Percentiles rank a stretch among this genome's conserved stretches.
Evolutionary conservation across 2,113 vertebrate species (phyloP).

Genomic region (Nyctibius bracteatus): DNA sequence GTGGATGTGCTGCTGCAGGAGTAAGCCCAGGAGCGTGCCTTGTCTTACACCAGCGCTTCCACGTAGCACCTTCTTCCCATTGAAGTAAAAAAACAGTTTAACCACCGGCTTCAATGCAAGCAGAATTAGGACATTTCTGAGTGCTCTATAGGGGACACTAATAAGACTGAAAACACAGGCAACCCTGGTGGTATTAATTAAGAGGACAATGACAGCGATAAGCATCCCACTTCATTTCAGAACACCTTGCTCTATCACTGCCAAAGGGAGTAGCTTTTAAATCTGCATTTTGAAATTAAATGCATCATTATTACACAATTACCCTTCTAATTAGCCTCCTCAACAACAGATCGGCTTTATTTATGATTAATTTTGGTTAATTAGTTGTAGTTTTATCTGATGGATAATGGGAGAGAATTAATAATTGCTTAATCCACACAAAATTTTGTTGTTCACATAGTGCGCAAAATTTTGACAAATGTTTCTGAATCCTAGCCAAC

Average conservation of each 20-base stretch:
- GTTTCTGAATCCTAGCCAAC: constrained; percentile 44
- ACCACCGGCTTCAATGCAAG: not conserved
- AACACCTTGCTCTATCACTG: constrained; percentile 1
- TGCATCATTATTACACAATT: constrained; percentile 39
- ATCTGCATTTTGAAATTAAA: constrained; percentile 27
- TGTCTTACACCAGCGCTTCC: not conserved
- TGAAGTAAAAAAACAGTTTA: not conserved
- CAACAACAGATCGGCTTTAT: constrained; percentile 63
- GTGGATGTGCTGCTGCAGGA: not conserved
- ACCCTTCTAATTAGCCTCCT: constrained; percentile 42
- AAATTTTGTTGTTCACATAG: constrained; percentile 52
- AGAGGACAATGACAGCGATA: not conserved
- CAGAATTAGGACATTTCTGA: not conserved
- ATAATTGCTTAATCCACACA: constrained; percentile 56
- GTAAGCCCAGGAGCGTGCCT: not conserved
- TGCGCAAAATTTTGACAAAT: constrained; percentile 36
- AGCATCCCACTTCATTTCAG: not conserved
- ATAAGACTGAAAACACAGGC: not conserved
- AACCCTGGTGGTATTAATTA: not conserved
- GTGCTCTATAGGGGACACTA: not conserved
- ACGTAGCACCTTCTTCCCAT: not conserved
- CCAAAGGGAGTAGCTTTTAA: constrained; percentile 22
- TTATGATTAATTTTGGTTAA: constrained; percentile 67
- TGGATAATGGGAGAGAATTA: constrained; percentile 59
- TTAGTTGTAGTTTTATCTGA: constrained; percentile 68